Percentiles rank a stretch among this genome's conserved stretches.
Conservation (phyloP, 1,140 invertebrate species). For the Theocolax elegans region DNA sequence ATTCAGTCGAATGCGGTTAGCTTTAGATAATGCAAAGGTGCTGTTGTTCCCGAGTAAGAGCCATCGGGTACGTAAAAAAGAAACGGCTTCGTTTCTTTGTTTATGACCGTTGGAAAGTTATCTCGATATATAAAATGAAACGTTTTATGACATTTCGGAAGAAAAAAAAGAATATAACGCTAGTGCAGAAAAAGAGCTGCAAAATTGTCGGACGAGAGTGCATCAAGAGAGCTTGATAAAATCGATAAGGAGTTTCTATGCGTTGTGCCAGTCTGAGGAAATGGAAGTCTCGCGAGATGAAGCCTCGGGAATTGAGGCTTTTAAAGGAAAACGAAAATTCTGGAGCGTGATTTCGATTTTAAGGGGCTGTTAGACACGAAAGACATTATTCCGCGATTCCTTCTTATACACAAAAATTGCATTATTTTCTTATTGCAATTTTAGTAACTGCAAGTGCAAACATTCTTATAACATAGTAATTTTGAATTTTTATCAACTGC, state of each 20-base stretch:
- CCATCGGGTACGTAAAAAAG: too few species aligned
- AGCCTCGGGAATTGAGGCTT: slow-evolving; percentile 6
- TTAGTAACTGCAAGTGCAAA: too few species aligned
- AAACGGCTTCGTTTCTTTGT: too few species aligned
- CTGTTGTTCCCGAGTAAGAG: too few species aligned
- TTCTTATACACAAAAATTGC: too few species aligned
- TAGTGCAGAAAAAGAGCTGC: background rate
- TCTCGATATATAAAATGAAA: background rate
- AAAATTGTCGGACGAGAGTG: slow-evolving; percentile 1
- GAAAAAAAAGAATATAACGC: too few species aligned
- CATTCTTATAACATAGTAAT: too few species aligned
- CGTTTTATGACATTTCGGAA: background rate
- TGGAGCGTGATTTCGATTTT: slow-evolving; percentile 22
- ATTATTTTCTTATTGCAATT: too few species aligned
- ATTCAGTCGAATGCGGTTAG: too few species aligned
- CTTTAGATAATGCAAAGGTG: too few species aligned
- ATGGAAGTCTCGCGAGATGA: slow-evolving; percentile 24
- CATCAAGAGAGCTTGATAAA: slow-evolving; percentile 27
- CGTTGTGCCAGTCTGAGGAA: slow-evolving; percentile 3
- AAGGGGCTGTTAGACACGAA: background rate
- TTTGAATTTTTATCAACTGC: too few species aligned
- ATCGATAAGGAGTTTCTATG: slow-evolving; percentile 23
- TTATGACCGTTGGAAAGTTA: too few species aligned
- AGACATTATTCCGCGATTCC: background rate
- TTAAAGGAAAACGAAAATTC: slow-evolving; percentile 28